Conservation (phyloP, 2,797 vertebrate species). For the Pipistrellus nathusii region DNA sequence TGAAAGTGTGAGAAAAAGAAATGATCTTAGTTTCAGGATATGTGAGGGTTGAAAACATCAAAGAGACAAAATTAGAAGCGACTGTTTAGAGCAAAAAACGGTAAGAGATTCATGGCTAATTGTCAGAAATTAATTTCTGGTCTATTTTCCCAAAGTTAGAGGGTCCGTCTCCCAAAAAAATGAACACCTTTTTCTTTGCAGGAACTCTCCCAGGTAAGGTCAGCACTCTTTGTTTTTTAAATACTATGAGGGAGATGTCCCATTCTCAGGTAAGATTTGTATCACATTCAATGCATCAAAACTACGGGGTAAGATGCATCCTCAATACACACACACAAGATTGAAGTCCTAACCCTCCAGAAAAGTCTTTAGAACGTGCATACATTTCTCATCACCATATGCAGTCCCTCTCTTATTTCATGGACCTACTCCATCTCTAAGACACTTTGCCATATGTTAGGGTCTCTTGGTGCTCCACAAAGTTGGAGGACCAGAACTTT, state of each 20-base stretch:
- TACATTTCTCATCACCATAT: neutral
- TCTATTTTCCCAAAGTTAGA: neutral
- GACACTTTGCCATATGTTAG: neutral
- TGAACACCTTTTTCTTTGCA: neutral
- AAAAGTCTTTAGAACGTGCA: neutral
- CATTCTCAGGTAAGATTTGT: neutral
- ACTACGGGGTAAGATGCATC: neutral
- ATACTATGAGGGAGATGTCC: neutral
- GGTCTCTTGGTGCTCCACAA: neutral
- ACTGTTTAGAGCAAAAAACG: slow-evolving; percentile 42
- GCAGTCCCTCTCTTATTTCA: neutral
- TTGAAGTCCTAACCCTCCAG: neutral
- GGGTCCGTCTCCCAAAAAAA: neutral
- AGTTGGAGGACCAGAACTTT: too few relatives aligned
- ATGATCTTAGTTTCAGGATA: slow-evolving; percentile 67
- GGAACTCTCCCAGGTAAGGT: neutral
- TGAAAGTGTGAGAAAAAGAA: slow-evolving; percentile 65
- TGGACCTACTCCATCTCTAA: neutral
- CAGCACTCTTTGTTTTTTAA: neutral
- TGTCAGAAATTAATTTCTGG: slow-evolving; percentile 28
- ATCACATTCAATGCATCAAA: neutral
- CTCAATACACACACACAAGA: neutral
- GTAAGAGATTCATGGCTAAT: slow-evolving; percentile 21
- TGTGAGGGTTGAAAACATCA: slow-evolving; percentile 55
- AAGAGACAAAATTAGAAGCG: slow-evolving; percentile 73